Percentiles rank a stretch among this genome's conserved stretches.
Evolutionary conservation across 2,797 vertebrate species (phyloP).

Genomic region (Poecile montanus): DNA sequence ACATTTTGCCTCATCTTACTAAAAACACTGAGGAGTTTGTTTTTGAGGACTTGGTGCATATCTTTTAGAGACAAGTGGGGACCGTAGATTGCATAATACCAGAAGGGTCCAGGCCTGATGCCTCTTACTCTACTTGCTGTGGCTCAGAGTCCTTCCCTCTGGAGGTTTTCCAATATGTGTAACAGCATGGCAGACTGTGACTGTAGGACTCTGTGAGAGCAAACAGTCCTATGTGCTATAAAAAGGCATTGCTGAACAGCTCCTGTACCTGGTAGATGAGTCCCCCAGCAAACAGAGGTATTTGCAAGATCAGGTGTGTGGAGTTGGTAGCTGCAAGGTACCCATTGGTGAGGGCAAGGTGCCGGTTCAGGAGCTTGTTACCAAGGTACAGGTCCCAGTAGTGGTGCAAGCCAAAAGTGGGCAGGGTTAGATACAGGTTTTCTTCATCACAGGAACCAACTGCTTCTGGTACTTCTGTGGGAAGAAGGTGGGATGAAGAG

Average conservation of each 20-base stretch:
- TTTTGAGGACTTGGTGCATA: conserved; percentile 11
- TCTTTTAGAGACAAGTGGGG: not conserved
- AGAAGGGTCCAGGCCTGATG: not conserved
- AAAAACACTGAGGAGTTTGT: conserved; percentile 24
- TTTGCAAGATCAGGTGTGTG: conserved; percentile 73
- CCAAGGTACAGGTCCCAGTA: conserved; percentile 77
- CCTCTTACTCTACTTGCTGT: not conserved
- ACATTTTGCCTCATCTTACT: conserved; percentile 44
- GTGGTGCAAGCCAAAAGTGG: conserved; percentile 47
- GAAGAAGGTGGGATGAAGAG: not conserved
- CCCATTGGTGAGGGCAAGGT: conserved; percentile 59
- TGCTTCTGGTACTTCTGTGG: conserved; percentile 52
- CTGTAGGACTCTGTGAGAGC: not conserved
- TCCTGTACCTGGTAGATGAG: conserved; percentile 75
- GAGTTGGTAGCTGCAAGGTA: conserved; percentile 75
- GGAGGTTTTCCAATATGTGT: not conserved
- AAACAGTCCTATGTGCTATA: not conserved
- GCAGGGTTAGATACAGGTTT: conserved; percentile 44
- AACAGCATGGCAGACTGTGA: not conserved
- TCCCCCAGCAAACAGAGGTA: conserved; percentile 73
- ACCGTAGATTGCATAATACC: not conserved
- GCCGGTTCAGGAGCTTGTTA: conserved; percentile 61
- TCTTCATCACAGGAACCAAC: conserved; percentile 53
- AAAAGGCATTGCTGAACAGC: not conserved
- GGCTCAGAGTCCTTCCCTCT: not conserved